Base-by-base conservation (phyloP, 2,113 vertebrate species). In the Pipa parva region DNA sequence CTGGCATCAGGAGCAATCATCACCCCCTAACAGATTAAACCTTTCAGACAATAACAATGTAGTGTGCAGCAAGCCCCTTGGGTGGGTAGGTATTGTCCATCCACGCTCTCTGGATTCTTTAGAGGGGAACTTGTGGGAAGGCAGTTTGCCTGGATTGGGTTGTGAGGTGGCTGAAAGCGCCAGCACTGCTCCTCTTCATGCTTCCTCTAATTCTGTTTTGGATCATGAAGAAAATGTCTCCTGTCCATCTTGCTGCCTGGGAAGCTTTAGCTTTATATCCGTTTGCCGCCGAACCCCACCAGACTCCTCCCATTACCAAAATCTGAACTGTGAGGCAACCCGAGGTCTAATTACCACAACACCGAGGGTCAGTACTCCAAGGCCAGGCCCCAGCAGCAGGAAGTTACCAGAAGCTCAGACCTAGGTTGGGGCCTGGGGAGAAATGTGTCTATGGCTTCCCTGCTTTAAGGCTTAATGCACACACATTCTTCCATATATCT, bases 401-500 rank as follows among this genome's bases (percentile, higher is more conserved):
- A 88, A 92, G 49, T 87, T 94, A 56, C 95, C 95, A 0, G 91
- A 93, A 79, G 92, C 92, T 0, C 88, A 95, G 78, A 90, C 90
- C 21, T 96, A 89, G 48, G 51, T 33, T 10, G 22, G 49, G 31
- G 24, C 36, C 45, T 10, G 21, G n/a, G n/a, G n/a, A n/a, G n/a
- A 7, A 12, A 33, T 33, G 31, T 33, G 12, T 12, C 6, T 12
- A 33, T 12, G 12, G 31, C 31, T 33, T 33, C 18, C 7, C 15
- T 2, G 46, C 20, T 22, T 49, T 21, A 13, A 20, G 46, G 18
- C 45, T 22, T 21, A 22, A 48, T 33, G 31, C 11, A 33, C 31
- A 33, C 31, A 33, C 18, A 5, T 31, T n/a, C 39, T 42, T 42
- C 13, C n/a, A 13, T 12, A 7, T 36, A 42, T 42, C 39, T 42